Conservation (phyloP, 2,113 vertebrate genomes). For the Lagopus muta region DNA sequence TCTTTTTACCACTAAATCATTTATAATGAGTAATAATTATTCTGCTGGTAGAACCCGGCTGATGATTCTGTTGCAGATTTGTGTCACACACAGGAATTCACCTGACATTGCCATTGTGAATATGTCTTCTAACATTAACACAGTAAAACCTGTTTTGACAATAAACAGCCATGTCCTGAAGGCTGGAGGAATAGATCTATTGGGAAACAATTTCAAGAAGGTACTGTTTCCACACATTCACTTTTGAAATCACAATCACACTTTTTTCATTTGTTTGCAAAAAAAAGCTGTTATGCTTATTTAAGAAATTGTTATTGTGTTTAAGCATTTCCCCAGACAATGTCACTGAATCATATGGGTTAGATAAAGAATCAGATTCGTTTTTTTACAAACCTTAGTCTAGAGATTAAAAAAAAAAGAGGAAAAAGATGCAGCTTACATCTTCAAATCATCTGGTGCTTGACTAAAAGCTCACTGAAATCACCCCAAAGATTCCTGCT, state of each 20-base stretch:
- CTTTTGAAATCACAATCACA: slow-evolving; percentile 43
- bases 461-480: not conserved
- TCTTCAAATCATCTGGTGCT: not conserved
- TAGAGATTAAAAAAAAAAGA: slow-evolving; percentile 9
- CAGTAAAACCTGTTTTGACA: slow-evolving; percentile 26
- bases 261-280: not conserved
- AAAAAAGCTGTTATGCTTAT: not conserved
- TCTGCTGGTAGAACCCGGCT: not conserved
- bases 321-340: not conserved
- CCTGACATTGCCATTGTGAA: not conserved
- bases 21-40: slow-evolving; percentile 32
- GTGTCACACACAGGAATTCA: not conserved
- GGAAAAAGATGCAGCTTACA: not conserved
- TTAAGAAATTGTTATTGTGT: slow-evolving; percentile 8
- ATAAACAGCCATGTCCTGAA: slow-evolving; percentile 34
- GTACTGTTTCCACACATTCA: not conserved
- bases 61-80: slow-evolving; percentile 4
- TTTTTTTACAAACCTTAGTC: slow-evolving; percentile 10
- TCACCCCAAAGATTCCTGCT: not conserved
- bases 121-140: not conserved
- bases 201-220: slow-evolving; percentile 43
- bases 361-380: not conserved
- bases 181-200: not conserved
- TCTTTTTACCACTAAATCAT: not conserved
- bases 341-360: not conserved